A percentile compares a stretch with the other conserved stretches of the same genome.
Evolutionary conservation across 2,797 vertebrate species (phyloP).

Genomic region (Aratinga solstitialis): DNA sequence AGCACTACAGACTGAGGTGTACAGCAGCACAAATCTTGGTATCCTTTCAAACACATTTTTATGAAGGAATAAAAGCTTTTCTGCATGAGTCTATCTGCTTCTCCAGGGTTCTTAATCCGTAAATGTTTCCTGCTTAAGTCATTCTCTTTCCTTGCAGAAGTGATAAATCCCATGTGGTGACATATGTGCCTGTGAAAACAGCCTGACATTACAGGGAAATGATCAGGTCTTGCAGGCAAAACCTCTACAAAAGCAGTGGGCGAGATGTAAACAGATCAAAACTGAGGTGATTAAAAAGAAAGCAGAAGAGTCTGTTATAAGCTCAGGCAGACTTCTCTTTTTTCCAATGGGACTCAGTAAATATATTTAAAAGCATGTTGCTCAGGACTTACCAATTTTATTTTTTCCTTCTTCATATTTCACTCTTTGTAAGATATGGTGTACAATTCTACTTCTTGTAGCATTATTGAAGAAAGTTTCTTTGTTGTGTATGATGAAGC

Average conservation of each 20-base stretch:
- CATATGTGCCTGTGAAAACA: neutral
- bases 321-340: neutral
- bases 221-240: neutral
- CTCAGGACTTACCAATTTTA: constrained; percentile 87
- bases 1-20: neutral
- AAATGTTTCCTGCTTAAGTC: neutral
- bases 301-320: neutral
- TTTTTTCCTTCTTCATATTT: constrained; percentile 96
- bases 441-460: constrained; percentile 91
- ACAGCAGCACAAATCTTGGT: neutral
- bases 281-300: neutral
- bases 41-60: neutral
- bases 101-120: neutral
- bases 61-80: neutral
- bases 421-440: constrained; percentile 92
- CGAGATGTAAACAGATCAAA: neutral
- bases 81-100: neutral
- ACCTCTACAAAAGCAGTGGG: neutral
- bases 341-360: neutral
- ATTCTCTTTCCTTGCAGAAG: neutral
- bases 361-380: neutral
- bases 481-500: constrained; percentile 97
- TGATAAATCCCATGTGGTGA: neutral
- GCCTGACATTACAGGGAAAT: neutral
- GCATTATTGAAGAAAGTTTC: constrained; percentile 96